Conservation (phyloP, 2,888 invertebrate species). For the Strigamia maritima region DNA sequence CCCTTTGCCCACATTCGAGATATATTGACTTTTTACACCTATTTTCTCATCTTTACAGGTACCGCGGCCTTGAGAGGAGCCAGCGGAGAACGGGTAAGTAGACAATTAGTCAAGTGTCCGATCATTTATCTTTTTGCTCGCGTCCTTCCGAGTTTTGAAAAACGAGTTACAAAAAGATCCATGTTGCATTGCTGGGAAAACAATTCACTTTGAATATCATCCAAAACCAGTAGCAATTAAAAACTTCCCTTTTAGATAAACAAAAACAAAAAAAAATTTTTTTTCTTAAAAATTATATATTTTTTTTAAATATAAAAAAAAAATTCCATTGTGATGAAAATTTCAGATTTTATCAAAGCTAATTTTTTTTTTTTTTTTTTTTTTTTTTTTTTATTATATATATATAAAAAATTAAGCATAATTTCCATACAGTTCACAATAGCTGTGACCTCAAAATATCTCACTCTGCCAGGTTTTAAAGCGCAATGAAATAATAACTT, state of each 20-base stretch:
- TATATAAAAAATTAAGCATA: neutral
- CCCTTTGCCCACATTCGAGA: neutral
- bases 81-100: conserved; percentile 5
- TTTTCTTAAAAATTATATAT: neutral
- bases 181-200: neutral
- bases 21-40: conserved; percentile 14
- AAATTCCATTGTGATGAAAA: neutral
- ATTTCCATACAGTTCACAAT: neutral
- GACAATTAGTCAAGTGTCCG: neutral
- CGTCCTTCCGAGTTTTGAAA: neutral
- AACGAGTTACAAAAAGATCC: neutral
- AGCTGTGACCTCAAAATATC: neutral
- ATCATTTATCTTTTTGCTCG: neutral
- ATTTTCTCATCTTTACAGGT: conserved; percentile 5
- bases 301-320: neutral
- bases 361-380: neutral
- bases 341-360: neutral
- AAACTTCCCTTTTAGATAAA: neutral
- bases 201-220: neutral
- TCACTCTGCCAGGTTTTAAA: neutral
- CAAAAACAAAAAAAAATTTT: neutral
- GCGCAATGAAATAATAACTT: neutral
- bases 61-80: neutral
- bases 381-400: too few relatives aligned
- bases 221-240: neutral